Evolutionary conservation across 2,113 vertebrate species (phyloP).

Genomic region (Protobothrops mucrosquamatus): DNA sequence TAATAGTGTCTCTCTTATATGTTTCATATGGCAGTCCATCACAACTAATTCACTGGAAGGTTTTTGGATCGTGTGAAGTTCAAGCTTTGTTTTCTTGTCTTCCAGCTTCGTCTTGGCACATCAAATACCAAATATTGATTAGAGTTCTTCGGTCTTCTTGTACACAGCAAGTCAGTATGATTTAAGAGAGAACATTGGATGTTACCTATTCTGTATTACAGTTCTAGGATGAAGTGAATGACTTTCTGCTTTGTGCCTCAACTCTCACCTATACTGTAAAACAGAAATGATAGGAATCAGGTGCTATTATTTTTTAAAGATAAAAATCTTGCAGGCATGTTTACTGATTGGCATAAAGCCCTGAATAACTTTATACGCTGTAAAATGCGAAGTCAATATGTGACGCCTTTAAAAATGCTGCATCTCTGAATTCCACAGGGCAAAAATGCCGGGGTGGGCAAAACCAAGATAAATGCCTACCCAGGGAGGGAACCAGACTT

Average conservation of each 20-base stretch:
- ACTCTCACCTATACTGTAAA: background rate
- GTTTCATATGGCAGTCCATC: background rate
- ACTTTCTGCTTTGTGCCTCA: background rate
- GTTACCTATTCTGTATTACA: background rate
- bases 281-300: background rate
- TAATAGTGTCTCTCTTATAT: background rate
- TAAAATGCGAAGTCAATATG: background rate
- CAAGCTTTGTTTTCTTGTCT: conserved; percentile 30
- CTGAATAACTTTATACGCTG: background rate
- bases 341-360: background rate
- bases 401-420: background rate
- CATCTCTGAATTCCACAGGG: background rate
- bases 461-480: background rate
- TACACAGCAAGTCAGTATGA: background rate
- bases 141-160: background rate
- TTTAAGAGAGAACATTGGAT: background rate
- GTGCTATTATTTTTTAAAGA: background rate
- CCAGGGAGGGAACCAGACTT: background rate
- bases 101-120: conserved; percentile 9
- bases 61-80: conserved; percentile 19
- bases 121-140: background rate
- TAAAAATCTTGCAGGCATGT: background rate
- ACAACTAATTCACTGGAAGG: conserved; percentile 7
- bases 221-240: background rate
- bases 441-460: background rate